Base-by-base conservation (phyloP, 2,888 invertebrate genomes). In the Galeruca laticollis region DNA sequence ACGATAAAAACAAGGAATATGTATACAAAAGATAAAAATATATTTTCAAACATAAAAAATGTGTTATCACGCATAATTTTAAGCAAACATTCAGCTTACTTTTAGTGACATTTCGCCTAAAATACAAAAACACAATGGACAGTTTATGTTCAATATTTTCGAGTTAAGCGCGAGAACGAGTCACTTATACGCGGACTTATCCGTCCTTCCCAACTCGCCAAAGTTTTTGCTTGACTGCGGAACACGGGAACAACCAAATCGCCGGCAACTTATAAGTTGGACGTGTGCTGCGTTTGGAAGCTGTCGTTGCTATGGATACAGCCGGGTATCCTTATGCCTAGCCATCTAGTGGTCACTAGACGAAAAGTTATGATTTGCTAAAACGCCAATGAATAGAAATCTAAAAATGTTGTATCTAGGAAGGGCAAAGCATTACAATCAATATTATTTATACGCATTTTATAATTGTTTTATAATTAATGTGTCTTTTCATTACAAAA, bases 221-320 rank as follows among this genome's bases (percentile, higher is more conserved):
- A 60, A 57, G 68, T 67, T 71, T 71, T 71, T 71, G 66, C 73
- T 74, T 70, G 65, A 74, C 77, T 75, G 75, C 74, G 73, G 75
- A 74, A 76, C 65, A 76, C 66, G 35, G 56, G 56, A 35, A 57
- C 56, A 54, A 35, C 56, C 56, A 57, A 35, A 57, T 51, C 49
- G 59, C 66, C 66, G 66, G 66, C 66, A 66, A 66, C 49, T 66
- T 60, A 49, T 65, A 35, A 56, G 51, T 66, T 66, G 76, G 76
- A 75, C 75, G 72, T 74, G 74, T 75, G 68, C 74, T 68, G 74
- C 73, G 73, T 73, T 73, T 73, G 73, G 79, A 79, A 75, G 80
- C 80, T 79, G 78, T 73, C 75, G 79, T 79, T 70, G 73, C 75
- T 67, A 80, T 80, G 77, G 78, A 76, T 77, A 80, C 80, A 77